Evolutionary conservation across 2,113 vertebrate genomes (phyloP).

Genomic region (Formicarius rufipectus): DNA sequence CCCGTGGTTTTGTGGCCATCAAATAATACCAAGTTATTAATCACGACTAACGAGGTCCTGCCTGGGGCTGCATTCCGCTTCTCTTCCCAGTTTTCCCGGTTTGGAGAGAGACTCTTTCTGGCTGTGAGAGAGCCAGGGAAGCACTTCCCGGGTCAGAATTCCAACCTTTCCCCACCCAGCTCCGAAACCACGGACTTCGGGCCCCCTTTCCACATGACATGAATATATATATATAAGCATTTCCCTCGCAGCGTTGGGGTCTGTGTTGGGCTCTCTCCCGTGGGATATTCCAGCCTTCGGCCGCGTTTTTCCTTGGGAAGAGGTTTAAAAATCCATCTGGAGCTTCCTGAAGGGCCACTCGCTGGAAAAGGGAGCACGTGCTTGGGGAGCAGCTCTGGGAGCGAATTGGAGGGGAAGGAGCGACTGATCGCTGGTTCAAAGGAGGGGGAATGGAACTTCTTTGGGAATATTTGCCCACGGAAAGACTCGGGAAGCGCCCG

Average conservation of each 20-base stretch:
- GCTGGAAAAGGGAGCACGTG: neutral
- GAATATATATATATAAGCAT: no score
- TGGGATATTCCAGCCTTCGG: neutral
- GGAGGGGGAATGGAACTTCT: neutral
- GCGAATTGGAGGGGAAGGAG: neutral
- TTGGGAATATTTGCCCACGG: neutral
- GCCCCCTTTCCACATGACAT: neutral
- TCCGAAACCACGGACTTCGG: fast-evolving
- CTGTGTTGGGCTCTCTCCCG: neutral
- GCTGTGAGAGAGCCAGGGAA: neutral
- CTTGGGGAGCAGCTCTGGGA: neutral
- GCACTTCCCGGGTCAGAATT: neutral
- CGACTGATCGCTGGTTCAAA: neutral
- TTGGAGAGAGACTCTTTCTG: neutral
- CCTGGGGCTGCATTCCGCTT: neutral
- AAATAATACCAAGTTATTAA: neutral
- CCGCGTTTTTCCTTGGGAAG: neutral
- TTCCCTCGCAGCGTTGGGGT: fast-evolving
- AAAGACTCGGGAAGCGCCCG: fast-evolving
- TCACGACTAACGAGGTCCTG: neutral
- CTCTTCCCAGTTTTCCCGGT: neutral
- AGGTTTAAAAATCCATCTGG: neutral
- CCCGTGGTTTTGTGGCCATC: neutral
- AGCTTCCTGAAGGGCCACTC: neutral
- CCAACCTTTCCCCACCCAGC: fast-evolving